Evolutionary conservation across 2,797 vertebrate species (phyloP), one percentile per base, ranked within the genome.

Genomic region (Anolis apletophallus): DNA sequence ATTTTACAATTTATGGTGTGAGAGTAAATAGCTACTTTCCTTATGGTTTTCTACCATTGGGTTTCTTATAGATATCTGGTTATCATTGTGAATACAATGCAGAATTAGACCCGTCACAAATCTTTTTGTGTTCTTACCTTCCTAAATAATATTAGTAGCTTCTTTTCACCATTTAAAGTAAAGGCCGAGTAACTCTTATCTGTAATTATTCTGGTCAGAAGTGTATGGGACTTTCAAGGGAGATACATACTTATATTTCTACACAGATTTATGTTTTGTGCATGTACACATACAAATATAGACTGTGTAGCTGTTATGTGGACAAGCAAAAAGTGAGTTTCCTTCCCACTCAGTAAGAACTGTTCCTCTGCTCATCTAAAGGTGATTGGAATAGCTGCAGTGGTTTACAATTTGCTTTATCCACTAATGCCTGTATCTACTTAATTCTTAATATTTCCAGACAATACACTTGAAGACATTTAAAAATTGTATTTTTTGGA

Each of bases 361-460:
- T 46, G 7, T 3, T 46, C 7, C 16, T 55, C 23, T 8, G 3
- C 14, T 77, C 55, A 79, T 40, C 19, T 40, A 19, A 61, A 19
- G 0, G 23, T 36, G 40, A 10, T 61, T 34, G 52, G 50, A 32
- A 77, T 57, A 61, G 26, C 61, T 23, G 19, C 7, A 59, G 14
- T 32, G 55, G 16, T 13, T 12, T 57, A 5, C 52, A 57, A 16
- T 34, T 55, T 77, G 75, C 52, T 34, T 55, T 59, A 61, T 13
- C 29, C 36, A 76, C 5, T n/a, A 76, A 64, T 26, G 61, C 23
- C 10, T 26, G 8, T 64, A 64, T 64, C 23, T 64, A 64, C 2
- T 64, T 64, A 40, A 10, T 84, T 57, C 29, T 83, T 67, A 83
- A 83, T 85, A 83, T 78, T 84, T 82, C n/a, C 23, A 86, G 23